A percentile compares a stretch with the other conserved stretches of the same genome.
phyloP scores from a whole-genome alignment of 2,888 invertebrate species.

The Drosophila ustulata region DNA sequence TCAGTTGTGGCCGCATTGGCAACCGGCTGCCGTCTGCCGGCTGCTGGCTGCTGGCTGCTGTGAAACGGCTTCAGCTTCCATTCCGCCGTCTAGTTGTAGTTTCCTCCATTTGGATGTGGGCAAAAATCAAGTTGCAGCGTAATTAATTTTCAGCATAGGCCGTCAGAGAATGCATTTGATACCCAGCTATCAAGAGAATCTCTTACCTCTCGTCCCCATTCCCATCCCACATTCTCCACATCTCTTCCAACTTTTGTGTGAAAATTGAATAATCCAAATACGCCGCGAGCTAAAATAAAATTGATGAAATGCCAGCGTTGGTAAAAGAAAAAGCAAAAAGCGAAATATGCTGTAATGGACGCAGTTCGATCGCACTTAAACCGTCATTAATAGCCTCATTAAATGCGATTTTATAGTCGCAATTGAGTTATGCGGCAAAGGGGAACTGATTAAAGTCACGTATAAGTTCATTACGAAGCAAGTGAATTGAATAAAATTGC shows the following conservation, averaged over 20 bases:
- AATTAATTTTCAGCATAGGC: constrained; percentile 71
- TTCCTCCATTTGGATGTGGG: constrained; percentile 17
- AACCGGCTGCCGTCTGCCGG: constrained; percentile 6
- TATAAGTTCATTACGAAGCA: background rate
- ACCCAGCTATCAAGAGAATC: constrained; percentile 16
- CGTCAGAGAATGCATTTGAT: constrained; percentile 40
- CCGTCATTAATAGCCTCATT: constrained; percentile 7
- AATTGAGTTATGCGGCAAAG: background rate
- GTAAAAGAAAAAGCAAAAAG: constrained; percentile 2
- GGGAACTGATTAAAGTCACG: background rate
- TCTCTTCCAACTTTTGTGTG: constrained; percentile 16
- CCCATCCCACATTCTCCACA: too few relatives aligned
- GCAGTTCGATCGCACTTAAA: constrained; percentile 16
- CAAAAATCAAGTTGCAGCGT: constrained; percentile 61
- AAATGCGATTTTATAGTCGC: background rate
- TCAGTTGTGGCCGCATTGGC: constrained; percentile 66
- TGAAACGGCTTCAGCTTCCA: constrained; percentile 7
- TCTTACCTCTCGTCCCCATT: background rate
- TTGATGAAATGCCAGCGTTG: constrained; percentile 34
- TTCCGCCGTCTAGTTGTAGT: constrained; percentile 9
- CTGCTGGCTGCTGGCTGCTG: background rate
- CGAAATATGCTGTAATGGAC: constrained; percentile 1
- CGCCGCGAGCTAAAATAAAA: constrained; percentile 21
- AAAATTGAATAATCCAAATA: constrained; percentile 40
- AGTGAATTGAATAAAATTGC: background rate